Conservation (phyloP, 2,888 invertebrate species). For the Nysson spinosus region DNA sequence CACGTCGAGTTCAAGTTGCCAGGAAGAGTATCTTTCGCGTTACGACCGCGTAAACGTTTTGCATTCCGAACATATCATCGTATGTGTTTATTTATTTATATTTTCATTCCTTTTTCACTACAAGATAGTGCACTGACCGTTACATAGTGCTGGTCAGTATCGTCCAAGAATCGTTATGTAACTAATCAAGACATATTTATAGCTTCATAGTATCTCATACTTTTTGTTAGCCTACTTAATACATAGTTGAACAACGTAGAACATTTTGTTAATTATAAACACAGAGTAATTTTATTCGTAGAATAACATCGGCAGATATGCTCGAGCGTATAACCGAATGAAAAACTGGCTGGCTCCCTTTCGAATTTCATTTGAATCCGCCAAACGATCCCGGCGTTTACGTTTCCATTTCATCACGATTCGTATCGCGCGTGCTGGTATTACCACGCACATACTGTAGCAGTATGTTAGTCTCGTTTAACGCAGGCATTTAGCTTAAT, state of each 20-base stretch:
- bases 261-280: too few relatives aligned
- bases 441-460: not conserved
- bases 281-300: too few relatives aligned
- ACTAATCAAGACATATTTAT: not conserved
- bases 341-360: not conserved
- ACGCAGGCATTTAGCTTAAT: conserved; percentile 12
- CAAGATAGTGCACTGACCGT: not conserved
- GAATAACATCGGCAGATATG: too few relatives aligned
- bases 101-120: not conserved
- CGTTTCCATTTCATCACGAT: not conserved
- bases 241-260: too few relatives aligned
- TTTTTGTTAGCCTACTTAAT: not conserved
- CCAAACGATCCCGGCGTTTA: not conserved
- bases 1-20: not conserved
- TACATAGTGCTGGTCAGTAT: not conserved
- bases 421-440: not conserved
- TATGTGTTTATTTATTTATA: not conserved
- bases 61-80: not conserved
- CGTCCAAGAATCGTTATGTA: not conserved
- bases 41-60: not conserved
- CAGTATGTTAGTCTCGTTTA: not conserved
- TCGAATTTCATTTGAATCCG: not conserved
- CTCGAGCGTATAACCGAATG: not conserved
- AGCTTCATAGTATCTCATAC: not conserved
- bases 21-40: not conserved